Base-by-base conservation (phyloP, 2,888 invertebrate species). In the Hyalella azteca region DNA sequence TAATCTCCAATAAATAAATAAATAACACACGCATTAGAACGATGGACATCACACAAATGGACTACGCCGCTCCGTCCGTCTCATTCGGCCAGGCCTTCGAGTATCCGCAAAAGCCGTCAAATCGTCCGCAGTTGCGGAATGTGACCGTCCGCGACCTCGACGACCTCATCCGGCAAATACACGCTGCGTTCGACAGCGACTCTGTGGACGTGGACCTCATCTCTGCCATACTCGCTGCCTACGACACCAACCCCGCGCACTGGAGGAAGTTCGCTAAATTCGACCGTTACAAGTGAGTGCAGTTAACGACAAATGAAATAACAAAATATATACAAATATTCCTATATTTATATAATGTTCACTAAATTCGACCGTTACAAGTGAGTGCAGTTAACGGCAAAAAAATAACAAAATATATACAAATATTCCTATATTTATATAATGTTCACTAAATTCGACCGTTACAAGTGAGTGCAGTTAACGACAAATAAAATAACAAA, bases 261-360 rank as follows among this genome's bases (percentile, higher is more conserved):
- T 99, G 98, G 98, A 93, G 91, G 87, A 94, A 94, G 87, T 99
- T 92, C 87, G 97, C 97, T 3, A 97, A 96, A 87, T 98, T 95
- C 87, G 97, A 98, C 88, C 92, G 94, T 87, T 93, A 93, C 89
- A 92, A 94, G 87, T 84, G 60, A 84, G 84, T 82, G 4, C 2
- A 15, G 15, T n/a, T n/a, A n/a, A n/a, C n/a, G n/a, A n/a, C n/a
- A n/a, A n/a, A n/a, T n/a, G n/a, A n/a, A n/a, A n/a, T n/a, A n/a
- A n/a, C n/a, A n/a, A n/a, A n/a, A n/a, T n/a, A n/a, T n/a, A n/a
- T n/a, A n/a, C n/a, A n/a, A n/a, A n/a, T n/a, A n/a, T n/a, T n/a
- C n/a, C n/a, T n/a, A n/a, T n/a, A n/a, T n/a, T n/a, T n/a, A n/a
- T n/a, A n/a, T n/a, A n/a, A n/a, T n/a, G 87, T 99, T 92, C 87